Base-by-base conservation (phyloP, 2,113 vertebrate genomes). In the Hydrolagus affinis region DNA sequence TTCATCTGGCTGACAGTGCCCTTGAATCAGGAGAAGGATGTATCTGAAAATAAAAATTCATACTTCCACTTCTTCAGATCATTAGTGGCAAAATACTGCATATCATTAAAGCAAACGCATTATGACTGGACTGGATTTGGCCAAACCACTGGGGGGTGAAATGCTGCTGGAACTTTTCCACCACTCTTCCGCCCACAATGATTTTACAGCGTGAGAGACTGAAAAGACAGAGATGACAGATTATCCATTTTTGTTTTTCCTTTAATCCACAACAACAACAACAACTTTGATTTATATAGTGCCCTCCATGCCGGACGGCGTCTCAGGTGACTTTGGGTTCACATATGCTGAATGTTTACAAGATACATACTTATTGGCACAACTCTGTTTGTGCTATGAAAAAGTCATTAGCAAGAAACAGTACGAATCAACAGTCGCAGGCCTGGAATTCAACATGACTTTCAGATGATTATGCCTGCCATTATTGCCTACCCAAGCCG, bases 41-140 rank as follows among this genome's bases (percentile, higher is more conserved):
- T 30, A 32, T 83, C 78, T 66, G 60, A 83, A 83, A 83, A 83
- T 66, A 83, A 83, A 83, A 83, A 83, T 66, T 83, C 25, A 32
- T 68, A 64, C 60, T 83, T 83, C 25, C 1, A 68, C 60, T 66
- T 6, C 44, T 44, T 60, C 66, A 83, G 25, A 66, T 83, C 78
- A 83, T 83, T 83, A 68, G 14, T 64, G 62, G 14, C 19, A 83
- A 68, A 68, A 62, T 66, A 83, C 14, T 66, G 25, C 15, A 19
- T 83, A 11, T 83, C 62, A 83, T 83, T 32, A 83, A 83, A 83
- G 25, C 62, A 83, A 17, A 11, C 19, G 12, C 62, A 64, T 83
- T 83, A 66, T 83, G 32, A n/a, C n/a, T 8, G 62, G 19, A 19
- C 60, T 83, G 28, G 78, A 83, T 83, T 66, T 83, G 32, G 15